These are phyloP conservation scores for Gavia stellata DNA, from an alignment of 2,113 vertebrate species.

Conservation along the genomic window DNA sequence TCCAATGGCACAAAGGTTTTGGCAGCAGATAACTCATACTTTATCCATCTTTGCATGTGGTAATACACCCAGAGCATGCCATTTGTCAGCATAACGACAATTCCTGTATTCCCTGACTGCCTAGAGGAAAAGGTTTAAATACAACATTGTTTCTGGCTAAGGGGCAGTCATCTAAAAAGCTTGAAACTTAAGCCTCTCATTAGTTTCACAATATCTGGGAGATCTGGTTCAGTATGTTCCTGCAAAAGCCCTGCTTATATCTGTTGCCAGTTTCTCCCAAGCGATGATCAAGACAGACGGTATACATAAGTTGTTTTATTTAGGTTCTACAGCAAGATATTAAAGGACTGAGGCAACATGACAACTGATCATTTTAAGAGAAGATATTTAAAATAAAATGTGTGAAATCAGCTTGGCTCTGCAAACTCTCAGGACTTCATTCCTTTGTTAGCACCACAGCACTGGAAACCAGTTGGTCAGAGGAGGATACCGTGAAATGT, in stretches of 20 bases:
- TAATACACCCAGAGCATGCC: neutral
- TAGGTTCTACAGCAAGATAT: neutral
- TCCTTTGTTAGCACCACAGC: neutral
- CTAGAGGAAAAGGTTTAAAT: constrained; percentile 61
- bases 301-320: neutral
- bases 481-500: neutral
- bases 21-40: neutral
- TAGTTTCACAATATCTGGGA: constrained; percentile 70
- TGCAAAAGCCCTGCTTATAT: constrained; percentile 56
- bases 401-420: neutral
- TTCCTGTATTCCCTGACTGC: constrained; percentile 56
- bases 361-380: neutral
- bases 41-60: constrained; percentile 25
- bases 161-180: constrained; percentile 1
- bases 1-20: neutral
- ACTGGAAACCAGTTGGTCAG: neutral
- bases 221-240: constrained; percentile 44
- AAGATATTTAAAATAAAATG: neutral
- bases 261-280: neutral
- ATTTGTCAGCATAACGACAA: constrained; percentile 52
- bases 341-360: neutral
- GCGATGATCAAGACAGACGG: neutral
- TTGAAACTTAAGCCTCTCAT: constrained; percentile 51
- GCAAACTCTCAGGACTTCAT: neutral
- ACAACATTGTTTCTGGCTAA: constrained; percentile 64